A percentile compares a stretch with the other conserved stretches of the same genome.
These are phyloP conservation scores for Eustalomyia histrio DNA, from an alignment of 2,888 invertebrate species.

Conservation along the genomic window DNA sequence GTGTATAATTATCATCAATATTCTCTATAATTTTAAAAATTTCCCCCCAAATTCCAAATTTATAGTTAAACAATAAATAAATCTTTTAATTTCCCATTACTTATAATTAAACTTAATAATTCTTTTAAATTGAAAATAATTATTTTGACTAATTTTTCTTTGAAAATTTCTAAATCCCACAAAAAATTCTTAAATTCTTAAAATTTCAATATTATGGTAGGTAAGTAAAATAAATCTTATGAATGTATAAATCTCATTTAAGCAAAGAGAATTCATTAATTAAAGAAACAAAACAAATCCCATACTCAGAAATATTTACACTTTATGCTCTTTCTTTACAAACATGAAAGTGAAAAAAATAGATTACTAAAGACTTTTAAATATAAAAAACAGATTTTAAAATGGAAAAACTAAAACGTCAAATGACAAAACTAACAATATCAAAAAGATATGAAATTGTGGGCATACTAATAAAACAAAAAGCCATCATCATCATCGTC, in stretches of 20 bases:
- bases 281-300: neutral
- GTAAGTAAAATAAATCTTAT: conserved; percentile 59
- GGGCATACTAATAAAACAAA: neutral
- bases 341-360: neutral
- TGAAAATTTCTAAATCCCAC: neutral
- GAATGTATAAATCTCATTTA: conserved; percentile 45
- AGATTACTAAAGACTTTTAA: conserved; percentile 20
- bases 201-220: conserved; percentile 64
- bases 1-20: no score
- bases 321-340: neutral
- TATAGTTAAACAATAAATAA: neutral
- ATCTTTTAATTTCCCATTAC: neutral
- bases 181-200: conserved; percentile 4
- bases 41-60: neutral
- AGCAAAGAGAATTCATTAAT: conserved; percentile 8
- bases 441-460: conserved; percentile 6
- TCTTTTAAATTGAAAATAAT: neutral
- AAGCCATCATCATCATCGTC: neutral
- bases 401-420: neutral
- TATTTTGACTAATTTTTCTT: neutral
- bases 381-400: conserved; percentile 9
- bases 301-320: neutral
- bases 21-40: neutral
- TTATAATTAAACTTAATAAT: conserved; percentile 7
- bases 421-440: neutral